Evolutionary conservation across 2,113 vertebrate species (phyloP).

Genomic region (Cochlearius cochlearius): DNA sequence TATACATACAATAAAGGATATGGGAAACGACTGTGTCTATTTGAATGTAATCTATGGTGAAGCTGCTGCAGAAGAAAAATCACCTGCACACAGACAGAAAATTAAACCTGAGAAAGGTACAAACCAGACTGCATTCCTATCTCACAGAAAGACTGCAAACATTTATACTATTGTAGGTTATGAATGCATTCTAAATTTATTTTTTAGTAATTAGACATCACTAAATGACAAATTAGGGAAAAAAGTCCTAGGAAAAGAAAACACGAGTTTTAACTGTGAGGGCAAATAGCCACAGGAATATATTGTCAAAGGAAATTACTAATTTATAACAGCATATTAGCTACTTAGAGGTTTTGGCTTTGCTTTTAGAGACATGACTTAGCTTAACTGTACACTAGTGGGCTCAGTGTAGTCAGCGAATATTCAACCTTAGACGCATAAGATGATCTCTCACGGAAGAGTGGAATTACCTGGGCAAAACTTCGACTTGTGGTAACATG

Average conservation of each 20-base stretch:
- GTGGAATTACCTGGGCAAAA: neutral
- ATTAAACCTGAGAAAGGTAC: neutral
- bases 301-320: neutral
- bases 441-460: rapidly evolving
- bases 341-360: neutral
- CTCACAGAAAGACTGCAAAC: neutral
- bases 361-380: neutral
- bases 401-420: neutral
- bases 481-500: neutral
- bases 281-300: neutral
- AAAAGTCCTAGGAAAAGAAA: neutral
- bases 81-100: neutral
- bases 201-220: neutral
- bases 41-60: neutral
- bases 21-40: neutral
- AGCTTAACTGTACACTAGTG: neutral
- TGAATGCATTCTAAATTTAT: neutral
- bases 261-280: neutral
- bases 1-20: neutral
- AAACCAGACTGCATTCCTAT: neutral
- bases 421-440: rapidly evolving
- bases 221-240: neutral
- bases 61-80: neutral
- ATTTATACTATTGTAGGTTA: neutral
- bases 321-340: neutral